Base-by-base conservation (phyloP, 1,140 invertebrate species). In the Mercenaria mercenaria region DNA sequence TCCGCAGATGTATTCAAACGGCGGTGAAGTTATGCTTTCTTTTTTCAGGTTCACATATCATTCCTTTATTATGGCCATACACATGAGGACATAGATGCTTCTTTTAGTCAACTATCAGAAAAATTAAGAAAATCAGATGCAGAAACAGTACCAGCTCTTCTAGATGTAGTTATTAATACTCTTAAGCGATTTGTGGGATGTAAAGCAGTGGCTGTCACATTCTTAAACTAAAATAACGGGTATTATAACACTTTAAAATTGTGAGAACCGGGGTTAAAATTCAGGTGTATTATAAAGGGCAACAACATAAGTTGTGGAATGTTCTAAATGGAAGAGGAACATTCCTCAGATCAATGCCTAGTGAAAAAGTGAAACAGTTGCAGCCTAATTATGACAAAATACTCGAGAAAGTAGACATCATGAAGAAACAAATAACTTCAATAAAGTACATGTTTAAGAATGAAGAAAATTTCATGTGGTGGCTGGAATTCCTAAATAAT, bases 351-450 rank as follows among this genome's bases (percentile, higher is more conserved):
- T 20, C 8, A 8, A 20, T 56, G 15, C 52, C 52, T 20, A 23
- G 8, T 20, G 52, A 23, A 13, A 56, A 52, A 79, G 39, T 41
- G 0, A 47, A 41, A 39, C 47, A n/a, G 20, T n/a, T 79, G 26
- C 20, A 79, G 50, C 74, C 74, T 26, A 32, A 79, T 15, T 79
- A 26, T 37, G 34, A 34, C n/a, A 74, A 74, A 74, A 26, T 74
- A 11, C 11, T 37, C n/a, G n/a, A 20, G 20, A 56, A 56, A 20
- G 3, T 8, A 13, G 52, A 56, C 3, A 56, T 20, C 15, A 4
- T n/a, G n/a, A n/a, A n/a, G n/a, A n/a, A n/a, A n/a, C n/a, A n/a
- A n/a, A n/a, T n/a, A n/a, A n/a, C n/a, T n/a, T n/a, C n/a, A n/a
- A n/a, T n/a, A n/a, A n/a, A n/a, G n/a, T n/a, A n/a, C n/a, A n/a